phyloP scores from a whole-genome alignment of 2,888 invertebrate species.

The Xiphydria camelus region DNA sequence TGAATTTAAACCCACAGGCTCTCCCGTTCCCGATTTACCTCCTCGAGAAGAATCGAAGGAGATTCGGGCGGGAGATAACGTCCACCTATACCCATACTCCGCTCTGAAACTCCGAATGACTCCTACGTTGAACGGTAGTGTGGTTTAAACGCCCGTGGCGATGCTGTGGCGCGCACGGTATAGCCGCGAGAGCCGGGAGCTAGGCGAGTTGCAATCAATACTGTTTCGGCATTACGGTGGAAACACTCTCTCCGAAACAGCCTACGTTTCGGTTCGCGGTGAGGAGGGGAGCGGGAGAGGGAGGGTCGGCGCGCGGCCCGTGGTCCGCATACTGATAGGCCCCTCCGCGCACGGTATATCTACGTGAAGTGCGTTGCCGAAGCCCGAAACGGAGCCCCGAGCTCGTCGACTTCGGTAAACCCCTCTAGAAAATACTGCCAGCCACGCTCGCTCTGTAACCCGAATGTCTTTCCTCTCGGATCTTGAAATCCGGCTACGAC shows the following conservation, averaged over 20 bases:
- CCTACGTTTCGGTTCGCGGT: slow-evolving; percentile 49
- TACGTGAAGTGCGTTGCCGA: slow-evolving; percentile 30
- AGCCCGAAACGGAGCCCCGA: slow-evolving; percentile 46
- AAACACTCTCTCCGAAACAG: slow-evolving; percentile 55
- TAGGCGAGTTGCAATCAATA: slow-evolving; percentile 55
- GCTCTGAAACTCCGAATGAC: no score
- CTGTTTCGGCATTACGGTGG: slow-evolving; percentile 56
- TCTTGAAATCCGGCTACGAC: no score
- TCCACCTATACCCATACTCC: no score
- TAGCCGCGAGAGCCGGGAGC: slow-evolving; percentile 43
- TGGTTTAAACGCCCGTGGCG: slow-evolving; percentile 1
- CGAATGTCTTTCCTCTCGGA: no score
- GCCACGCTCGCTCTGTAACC: no score
- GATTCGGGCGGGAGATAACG: no score
- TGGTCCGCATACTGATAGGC: slow-evolving; percentile 57
- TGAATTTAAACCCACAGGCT: no score
- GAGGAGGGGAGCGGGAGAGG: slow-evolving; percentile 17
- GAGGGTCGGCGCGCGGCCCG: slow-evolving; percentile 42
- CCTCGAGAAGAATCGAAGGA: no score
- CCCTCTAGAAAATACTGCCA: not conserved
- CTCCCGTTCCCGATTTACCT: no score
- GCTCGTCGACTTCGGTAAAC: slow-evolving; percentile 15
- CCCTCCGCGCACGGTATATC: slow-evolving; percentile 39
- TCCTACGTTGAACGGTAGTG: no score
- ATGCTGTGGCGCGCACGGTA: slow-evolving; percentile 16